Percentiles rank a stretch among this genome's conserved stretches.
Conservation (phyloP, 2,797 vertebrate species). For the Darevskia mixta region DNA sequence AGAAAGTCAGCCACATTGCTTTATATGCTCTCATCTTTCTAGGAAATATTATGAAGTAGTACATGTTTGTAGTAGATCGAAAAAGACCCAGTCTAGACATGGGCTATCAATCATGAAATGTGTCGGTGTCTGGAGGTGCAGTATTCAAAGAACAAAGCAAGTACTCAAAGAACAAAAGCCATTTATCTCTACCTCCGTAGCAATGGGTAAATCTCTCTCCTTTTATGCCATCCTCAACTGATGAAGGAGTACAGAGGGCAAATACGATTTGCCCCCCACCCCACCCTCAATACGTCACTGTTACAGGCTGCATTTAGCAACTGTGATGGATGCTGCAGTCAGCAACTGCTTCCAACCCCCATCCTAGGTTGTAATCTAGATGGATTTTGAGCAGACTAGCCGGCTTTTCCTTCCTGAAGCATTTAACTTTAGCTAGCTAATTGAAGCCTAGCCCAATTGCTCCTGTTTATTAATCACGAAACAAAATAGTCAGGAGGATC, state of each 20-base stretch:
- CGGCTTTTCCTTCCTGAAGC: slow-evolving; percentile 69
- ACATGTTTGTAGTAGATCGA: slow-evolving; percentile 70
- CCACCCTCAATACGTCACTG: slow-evolving; percentile 61
- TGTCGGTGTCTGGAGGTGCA: slow-evolving; percentile 51
- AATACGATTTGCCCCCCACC: slow-evolving; percentile 62
- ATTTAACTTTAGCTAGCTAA: slow-evolving; percentile 77
- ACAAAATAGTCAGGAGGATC: slow-evolving; percentile 76
- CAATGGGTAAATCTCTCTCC: slow-evolving; percentile 63
- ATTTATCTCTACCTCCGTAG: slow-evolving; percentile 69
- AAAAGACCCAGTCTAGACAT: slow-evolving; percentile 73
- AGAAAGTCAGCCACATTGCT: slow-evolving; percentile 43
- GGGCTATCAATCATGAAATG: slow-evolving; percentile 70
- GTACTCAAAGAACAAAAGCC: slow-evolving; percentile 71
- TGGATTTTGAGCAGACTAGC: slow-evolving; percentile 56
- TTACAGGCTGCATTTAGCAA: slow-evolving; percentile 69
- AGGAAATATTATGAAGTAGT: slow-evolving; percentile 52
- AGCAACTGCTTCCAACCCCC: slow-evolving; percentile 57
- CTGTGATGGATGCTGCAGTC: slow-evolving; percentile 66
- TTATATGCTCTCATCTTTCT: slow-evolving; percentile 51
- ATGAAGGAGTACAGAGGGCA: slow-evolving; percentile 47
- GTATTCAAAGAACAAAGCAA: slow-evolving; percentile 28
- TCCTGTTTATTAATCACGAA: slow-evolving; percentile 82
- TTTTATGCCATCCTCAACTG: slow-evolving; percentile 50
- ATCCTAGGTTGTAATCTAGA: slow-evolving; percentile 55
- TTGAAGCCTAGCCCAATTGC: slow-evolving; percentile 76